Evolutionary conservation across 2,797 vertebrate genomes (phyloP).

Genomic region (Allenopithecus nigroviridis): DNA sequence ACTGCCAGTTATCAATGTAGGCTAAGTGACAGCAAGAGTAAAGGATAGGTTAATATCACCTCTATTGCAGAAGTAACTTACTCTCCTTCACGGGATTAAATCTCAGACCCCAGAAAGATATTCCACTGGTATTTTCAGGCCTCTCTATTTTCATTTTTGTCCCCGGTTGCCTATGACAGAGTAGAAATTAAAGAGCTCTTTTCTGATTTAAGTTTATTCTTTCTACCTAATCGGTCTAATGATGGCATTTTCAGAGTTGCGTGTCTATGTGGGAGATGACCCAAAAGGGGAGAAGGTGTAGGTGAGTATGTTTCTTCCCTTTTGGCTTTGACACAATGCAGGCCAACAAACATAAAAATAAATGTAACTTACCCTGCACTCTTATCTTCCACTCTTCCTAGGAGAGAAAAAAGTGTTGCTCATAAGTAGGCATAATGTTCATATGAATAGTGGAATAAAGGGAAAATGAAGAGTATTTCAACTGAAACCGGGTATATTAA

Average conservation of each 20-base stretch:
- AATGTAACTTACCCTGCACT: background rate
- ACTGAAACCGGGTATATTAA: background rate
- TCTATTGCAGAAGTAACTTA: background rate
- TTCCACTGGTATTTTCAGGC: background rate
- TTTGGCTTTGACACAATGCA: background rate
- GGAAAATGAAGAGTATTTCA: background rate
- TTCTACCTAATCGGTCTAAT: background rate
- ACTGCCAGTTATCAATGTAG: fast-evolving
- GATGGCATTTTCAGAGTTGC: background rate
- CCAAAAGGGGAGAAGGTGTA: fast-evolving
- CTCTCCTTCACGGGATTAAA: background rate
- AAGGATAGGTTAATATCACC: background rate
- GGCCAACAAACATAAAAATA: background rate
- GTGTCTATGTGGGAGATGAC: background rate
- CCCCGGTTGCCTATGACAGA: background rate
- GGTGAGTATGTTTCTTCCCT: background rate
- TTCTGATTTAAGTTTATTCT: background rate
- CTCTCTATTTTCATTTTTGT: background rate
- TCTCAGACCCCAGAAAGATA: background rate
- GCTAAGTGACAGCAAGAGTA: background rate
- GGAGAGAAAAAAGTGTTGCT: background rate
- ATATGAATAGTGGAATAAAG: background rate
- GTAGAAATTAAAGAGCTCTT: background rate
- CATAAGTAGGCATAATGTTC: background rate
- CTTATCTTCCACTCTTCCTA: background rate